Percentiles rank a stretch among this genome's conserved stretches.
Evolutionary conservation across 2,888 invertebrate genomes (phyloP).

Genomic region (Mongoloraphidia duomilia): DNA sequence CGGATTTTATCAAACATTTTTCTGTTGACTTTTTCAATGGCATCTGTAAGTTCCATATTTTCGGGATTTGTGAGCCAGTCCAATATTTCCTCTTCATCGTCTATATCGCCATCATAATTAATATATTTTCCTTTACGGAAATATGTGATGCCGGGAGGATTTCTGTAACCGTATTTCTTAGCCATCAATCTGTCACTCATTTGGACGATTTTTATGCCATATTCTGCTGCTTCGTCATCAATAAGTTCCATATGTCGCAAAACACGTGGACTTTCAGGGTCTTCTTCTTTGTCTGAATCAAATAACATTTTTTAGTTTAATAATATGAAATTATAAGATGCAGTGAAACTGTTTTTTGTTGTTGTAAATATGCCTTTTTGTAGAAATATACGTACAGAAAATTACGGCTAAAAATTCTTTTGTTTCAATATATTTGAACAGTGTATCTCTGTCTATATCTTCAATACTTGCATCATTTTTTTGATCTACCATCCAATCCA

Average conservation of each 20-base stretch:
- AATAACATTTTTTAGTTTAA: not conserved
- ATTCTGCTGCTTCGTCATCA: slow-evolving; percentile 83
- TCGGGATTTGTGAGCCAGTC: slow-evolving; percentile 89
- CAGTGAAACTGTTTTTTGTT: not conserved
- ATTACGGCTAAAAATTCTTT: slow-evolving; percentile 85
- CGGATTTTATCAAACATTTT: slow-evolving; percentile 90
- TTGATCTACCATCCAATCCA: slow-evolving; percentile 84
- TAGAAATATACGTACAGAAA: slow-evolving; percentile 61
- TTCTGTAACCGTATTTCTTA: slow-evolving; percentile 80
- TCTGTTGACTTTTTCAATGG: slow-evolving; percentile 78
- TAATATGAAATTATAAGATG: not conserved
- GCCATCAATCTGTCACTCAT: slow-evolving; percentile 81
- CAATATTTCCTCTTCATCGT: slow-evolving; percentile 75
- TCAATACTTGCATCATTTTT: slow-evolving; percentile 86
- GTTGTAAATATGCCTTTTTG: not conserved
- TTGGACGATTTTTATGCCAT: slow-evolving; percentile 81
- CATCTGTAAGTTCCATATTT: slow-evolving; percentile 87
- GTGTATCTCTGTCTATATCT: slow-evolving; percentile 68
- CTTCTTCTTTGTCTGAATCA: slow-evolving; percentile 59
- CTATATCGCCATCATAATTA: slow-evolving; percentile 85
- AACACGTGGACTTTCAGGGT: slow-evolving; percentile 63
- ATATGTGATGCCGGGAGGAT: slow-evolving; percentile 81
- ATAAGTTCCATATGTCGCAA: slow-evolving; percentile 79
- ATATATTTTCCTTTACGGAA: slow-evolving; percentile 81
- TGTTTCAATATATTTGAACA: slow-evolving; percentile 72